These are phyloP conservation scores for Lithophane ornitopus DNA, from an alignment of 2,888 invertebrate species.

Conservation along the genomic window DNA sequence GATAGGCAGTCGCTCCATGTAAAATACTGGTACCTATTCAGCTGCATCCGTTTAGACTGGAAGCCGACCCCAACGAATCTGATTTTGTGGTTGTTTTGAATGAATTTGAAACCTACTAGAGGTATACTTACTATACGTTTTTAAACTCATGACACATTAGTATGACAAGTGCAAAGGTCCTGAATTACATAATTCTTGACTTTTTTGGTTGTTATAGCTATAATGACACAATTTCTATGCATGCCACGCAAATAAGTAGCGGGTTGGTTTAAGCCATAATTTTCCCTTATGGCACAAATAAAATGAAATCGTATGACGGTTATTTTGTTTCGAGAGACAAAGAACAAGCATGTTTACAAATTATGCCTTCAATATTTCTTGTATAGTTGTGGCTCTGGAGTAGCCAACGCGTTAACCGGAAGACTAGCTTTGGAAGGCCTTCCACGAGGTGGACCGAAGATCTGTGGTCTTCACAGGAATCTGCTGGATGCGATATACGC, in stretches of 20 bases:
- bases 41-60: no score
- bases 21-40: no score
- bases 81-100: no score
- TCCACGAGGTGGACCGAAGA: no score
- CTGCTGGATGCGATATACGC: no score
- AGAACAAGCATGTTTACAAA: background rate
- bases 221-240: conserved; percentile 23
- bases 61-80: no score
- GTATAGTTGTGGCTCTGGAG: background rate
- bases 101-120: no score
- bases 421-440: no score
- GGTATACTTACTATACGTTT: no score
- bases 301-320: conserved; percentile 1
- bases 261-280: conserved; percentile 1
- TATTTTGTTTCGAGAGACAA: conserved; percentile 2
- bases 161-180: conserved; percentile 21
- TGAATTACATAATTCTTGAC: conserved; percentile 11
- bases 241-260: conserved; percentile 2
- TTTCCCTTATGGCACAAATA: background rate
- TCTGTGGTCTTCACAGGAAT: no score
- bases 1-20: no score
- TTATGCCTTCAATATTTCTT: background rate
- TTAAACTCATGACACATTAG: background rate
- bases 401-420: no score
- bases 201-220: background rate